Conservation (phyloP, 1,140 invertebrate genomes). For the Callitettix versicolor region DNA sequence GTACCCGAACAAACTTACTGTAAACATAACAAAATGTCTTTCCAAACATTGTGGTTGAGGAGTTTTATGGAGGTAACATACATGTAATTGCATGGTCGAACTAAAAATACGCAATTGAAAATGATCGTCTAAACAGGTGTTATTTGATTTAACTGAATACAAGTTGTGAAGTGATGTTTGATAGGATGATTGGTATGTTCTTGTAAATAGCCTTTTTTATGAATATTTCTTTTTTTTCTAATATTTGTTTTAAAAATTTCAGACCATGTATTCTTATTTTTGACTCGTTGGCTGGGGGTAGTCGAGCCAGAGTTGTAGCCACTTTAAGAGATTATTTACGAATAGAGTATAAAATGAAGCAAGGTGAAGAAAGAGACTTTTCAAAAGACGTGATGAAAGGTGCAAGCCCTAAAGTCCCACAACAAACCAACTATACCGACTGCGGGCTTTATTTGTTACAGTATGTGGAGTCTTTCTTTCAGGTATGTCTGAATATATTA, state of each 20-base stretch:
- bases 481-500: slow-evolving; percentile 44
- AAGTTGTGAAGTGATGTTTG: too few species aligned
- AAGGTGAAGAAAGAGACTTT: slow-evolving; percentile 50
- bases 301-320: slow-evolving; percentile 67
- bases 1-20: too few species aligned
- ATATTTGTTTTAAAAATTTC: slow-evolving; percentile 29
- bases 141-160: too few species aligned
- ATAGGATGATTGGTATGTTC: too few species aligned
- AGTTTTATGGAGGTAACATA: too few species aligned
- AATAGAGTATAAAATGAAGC: slow-evolving; percentile 76
- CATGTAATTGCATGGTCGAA: too few species aligned
- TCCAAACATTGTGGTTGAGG: too few species aligned
- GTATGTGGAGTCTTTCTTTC: slow-evolving; percentile 93
- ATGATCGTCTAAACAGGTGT: too few species aligned
- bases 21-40: too few species aligned
- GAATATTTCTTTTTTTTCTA: neutral
- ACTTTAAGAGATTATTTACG: slow-evolving; percentile 81
- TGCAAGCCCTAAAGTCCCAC: slow-evolving; percentile 77
- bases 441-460: slow-evolving; percentile 93
- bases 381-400: slow-evolving; percentile 74
- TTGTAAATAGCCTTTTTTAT: too few species aligned
- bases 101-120: too few species aligned
- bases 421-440: slow-evolving; percentile 94
- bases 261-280: slow-evolving; percentile 89
- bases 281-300: slow-evolving; percentile 78